These are phyloP conservation scores for Hipparchia semele DNA, from an alignment of 2,888 invertebrate species.

Conservation along the genomic window DNA sequence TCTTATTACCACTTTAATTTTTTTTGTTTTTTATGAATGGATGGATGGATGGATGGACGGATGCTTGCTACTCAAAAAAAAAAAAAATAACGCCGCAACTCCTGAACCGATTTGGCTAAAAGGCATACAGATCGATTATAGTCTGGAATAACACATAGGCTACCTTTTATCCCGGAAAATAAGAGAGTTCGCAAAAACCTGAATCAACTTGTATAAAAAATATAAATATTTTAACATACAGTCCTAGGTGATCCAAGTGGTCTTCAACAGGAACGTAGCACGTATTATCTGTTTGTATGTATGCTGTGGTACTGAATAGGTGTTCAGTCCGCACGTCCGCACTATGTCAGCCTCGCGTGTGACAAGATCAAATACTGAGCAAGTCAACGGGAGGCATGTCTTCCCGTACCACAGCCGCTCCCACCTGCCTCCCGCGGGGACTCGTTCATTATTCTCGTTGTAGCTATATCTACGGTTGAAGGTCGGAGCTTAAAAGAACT, in stretches of 20 bases:
- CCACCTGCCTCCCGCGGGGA: neutral
- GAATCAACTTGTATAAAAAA: too few relatives aligned
- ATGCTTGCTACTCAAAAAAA: too few relatives aligned
- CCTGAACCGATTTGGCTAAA: too few relatives aligned
- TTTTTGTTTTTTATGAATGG: too few relatives aligned
- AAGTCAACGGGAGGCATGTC: neutral
- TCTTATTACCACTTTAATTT: too few relatives aligned
- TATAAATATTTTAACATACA: too few relatives aligned
- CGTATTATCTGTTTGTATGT: neutral
- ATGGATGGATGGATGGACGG: too few relatives aligned
- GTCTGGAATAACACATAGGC: too few relatives aligned
- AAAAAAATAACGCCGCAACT: too few relatives aligned
- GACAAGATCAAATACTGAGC: constrained; percentile 1
- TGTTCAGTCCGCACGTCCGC: neutral
- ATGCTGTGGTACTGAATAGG: neutral
- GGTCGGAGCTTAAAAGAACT: neutral
- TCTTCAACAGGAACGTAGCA: neutral
- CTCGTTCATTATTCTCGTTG: constrained; percentile 1
- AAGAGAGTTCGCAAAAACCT: too few relatives aligned
- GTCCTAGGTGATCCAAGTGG: neutral
- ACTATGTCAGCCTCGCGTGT: neutral
- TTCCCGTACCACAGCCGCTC: constrained; percentile 1
- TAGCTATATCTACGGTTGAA: neutral
- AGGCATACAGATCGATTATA: too few relatives aligned
- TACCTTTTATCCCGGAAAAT: too few relatives aligned